Conservation (phyloP, 2,888 invertebrate species). For the Argyresthia goedartella region DNA sequence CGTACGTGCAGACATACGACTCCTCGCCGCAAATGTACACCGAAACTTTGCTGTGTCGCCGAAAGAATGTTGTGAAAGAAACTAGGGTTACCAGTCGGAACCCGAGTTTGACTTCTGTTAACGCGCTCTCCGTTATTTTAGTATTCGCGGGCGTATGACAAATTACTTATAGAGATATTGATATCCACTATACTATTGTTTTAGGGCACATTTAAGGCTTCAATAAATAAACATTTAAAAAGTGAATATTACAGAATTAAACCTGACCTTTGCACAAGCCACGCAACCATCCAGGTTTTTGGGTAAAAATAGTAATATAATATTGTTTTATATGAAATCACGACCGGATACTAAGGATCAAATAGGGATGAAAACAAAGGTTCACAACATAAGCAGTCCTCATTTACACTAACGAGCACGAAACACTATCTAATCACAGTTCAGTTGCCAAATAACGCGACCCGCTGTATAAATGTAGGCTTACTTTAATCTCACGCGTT, state of each 20-base stretch:
- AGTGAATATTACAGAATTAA: no score
- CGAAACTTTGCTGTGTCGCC: constrained; percentile 31
- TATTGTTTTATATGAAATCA: constrained; percentile 1
- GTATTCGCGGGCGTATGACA: no score
- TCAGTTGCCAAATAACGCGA: constrained; percentile 66
- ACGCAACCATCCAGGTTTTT: not conserved
- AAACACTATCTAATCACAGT: constrained; percentile 65
- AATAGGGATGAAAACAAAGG: constrained; percentile 29
- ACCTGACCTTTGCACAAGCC: not conserved
- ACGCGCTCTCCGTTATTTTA: no score
- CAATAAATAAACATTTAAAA: no score
- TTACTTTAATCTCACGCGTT: constrained; percentile 55
- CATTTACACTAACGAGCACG: constrained; percentile 59
- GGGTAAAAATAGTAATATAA: not conserved
- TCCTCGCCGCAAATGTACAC: constrained; percentile 10
- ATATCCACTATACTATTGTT: not conserved
- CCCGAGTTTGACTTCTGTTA: not conserved
- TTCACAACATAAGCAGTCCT: constrained; percentile 50
- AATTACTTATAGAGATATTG: no score
- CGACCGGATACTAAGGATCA: not conserved
- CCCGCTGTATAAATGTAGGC: constrained; percentile 56
- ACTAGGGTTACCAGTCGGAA: not conserved
- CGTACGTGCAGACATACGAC: constrained; percentile 8
- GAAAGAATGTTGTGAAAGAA: constrained; percentile 18
- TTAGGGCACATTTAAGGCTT: no score